These are phyloP conservation scores for Cinara cedri DNA, from an alignment of 2,888 invertebrate species.

Conservation along the genomic window DNA sequence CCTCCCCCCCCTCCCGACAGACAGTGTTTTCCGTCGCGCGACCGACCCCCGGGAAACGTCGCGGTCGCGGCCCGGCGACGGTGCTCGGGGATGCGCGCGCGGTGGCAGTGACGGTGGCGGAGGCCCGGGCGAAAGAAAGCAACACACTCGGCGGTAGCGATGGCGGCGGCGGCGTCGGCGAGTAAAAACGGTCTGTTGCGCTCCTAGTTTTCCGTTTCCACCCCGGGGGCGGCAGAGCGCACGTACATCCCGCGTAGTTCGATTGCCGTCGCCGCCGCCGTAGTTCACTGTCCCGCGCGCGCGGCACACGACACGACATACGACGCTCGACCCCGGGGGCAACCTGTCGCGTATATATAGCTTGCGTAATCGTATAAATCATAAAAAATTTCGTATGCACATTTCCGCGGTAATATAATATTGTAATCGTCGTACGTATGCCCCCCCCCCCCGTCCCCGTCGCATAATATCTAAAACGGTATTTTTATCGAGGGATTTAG, in stretches of 20 bases:
- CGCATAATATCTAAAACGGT: not conserved
- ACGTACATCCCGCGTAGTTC: not conserved
- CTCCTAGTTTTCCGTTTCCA: slow-evolving; percentile 37
- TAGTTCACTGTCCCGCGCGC: not conserved
- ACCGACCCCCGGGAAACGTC: slow-evolving; percentile 34
- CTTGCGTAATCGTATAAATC: not conserved
- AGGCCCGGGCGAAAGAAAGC: slow-evolving; percentile 53
- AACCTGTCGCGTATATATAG: not conserved
- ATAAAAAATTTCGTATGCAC: not conserved
- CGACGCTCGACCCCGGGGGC: not conserved
- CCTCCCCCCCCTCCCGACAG: no score
- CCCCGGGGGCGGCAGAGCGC: slow-evolving; percentile 21
- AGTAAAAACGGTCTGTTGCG: slow-evolving; percentile 54
- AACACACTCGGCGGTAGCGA: slow-evolving; percentile 31
- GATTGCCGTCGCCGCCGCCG: not conserved
- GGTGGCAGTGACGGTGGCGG: not conserved
- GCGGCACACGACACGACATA: not conserved
- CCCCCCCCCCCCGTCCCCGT: no score
- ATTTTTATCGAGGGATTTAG: no score
- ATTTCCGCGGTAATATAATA: no score
- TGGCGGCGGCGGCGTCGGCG: slow-evolving; percentile 10
- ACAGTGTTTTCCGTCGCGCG: not conserved
- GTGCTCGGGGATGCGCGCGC: slow-evolving; percentile 43
- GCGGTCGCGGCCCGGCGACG: not conserved
- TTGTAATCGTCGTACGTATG: no score